phyloP scores from a whole-genome alignment of 2,797 vertebrate genomes.

The Cynodonichthys magdalenae region DNA sequence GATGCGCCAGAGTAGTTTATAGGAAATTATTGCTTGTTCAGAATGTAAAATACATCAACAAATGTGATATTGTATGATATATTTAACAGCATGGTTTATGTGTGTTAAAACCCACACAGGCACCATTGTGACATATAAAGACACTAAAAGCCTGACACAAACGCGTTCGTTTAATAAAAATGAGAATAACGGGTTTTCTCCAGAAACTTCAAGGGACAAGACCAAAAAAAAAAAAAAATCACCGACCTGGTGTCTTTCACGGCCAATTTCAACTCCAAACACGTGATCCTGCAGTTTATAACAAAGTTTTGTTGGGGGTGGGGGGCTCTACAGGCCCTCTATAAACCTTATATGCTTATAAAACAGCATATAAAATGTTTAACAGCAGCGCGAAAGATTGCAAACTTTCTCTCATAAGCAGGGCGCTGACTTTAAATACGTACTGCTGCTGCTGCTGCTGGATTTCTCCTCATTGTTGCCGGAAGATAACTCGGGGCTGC shows the following conservation, averaged over 20 bases:
- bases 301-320: slow-evolving; percentile 97
- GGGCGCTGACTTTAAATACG: slow-evolving; percentile 90
- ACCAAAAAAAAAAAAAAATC: slow-evolving; percentile 43
- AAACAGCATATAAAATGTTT: slow-evolving; percentile 99
- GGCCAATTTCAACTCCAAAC: slow-evolving; percentile 99
- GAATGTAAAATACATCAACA: slow-evolving; percentile 4
- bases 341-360: slow-evolving; percentile 99
- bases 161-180: slow-evolving; percentile 23
- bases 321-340: slow-evolving; percentile 92
- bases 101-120: slow-evolving; percentile 50
- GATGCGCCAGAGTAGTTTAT: slow-evolving; percentile 4
- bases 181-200: slow-evolving; percentile 24
- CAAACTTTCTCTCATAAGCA: slow-evolving; percentile 92
- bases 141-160: slow-evolving; percentile 68
- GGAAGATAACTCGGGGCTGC: slow-evolving; percentile 97
- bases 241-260: slow-evolving; percentile 86
- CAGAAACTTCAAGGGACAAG: slow-evolving; percentile 21
- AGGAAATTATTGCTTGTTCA: slow-evolving; percentile 10
- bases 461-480: slow-evolving; percentile 99
- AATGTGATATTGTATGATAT: slow-evolving; percentile 10
- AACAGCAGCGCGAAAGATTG: slow-evolving; percentile 94
- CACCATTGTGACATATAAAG: slow-evolving; percentile 67
- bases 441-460: slow-evolving; percentile 89
- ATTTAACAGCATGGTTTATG: slow-evolving; percentile 50
- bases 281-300: slow-evolving; percentile 99